A percentile compares a stretch with the other conserved stretches of the same genome.
Evolutionary conservation across 2,113 vertebrate genomes (phyloP).

Genomic region (Oncorhynchus nerka): DNA sequence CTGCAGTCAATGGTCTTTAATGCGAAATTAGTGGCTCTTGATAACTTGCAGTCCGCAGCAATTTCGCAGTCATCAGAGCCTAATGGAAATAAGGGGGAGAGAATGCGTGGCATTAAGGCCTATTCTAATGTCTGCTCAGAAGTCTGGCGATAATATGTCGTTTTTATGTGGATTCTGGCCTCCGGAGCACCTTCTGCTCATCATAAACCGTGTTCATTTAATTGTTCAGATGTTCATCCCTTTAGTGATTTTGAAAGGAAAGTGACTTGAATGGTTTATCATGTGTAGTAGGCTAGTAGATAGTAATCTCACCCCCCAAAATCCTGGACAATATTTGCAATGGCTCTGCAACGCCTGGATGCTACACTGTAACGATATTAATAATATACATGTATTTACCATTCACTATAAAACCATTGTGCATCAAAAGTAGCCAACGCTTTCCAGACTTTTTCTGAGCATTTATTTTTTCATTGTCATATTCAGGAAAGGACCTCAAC

Average conservation of each 20-base stretch:
- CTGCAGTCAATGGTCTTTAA: slow-evolving; percentile 99
- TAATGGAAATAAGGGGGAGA: slow-evolving; percentile 80
- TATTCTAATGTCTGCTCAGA: slow-evolving; percentile 65
- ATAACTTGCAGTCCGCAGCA: slow-evolving; percentile 98
- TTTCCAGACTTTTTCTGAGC: too few relatives aligned
- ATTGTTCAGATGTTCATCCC: slow-evolving; percentile 70
- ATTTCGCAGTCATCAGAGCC: slow-evolving; percentile 95
- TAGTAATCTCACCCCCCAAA: background rate
- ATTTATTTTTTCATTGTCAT: too few relatives aligned
- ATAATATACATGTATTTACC: slow-evolving; percentile 24
- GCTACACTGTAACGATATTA: background rate
- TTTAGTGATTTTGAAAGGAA: slow-evolving; percentile 33
- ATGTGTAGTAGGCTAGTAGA: background rate
- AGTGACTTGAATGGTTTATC: background rate
- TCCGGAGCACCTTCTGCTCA: slow-evolving; percentile 55
- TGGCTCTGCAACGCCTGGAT: too few relatives aligned
- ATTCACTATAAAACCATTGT: background rate
- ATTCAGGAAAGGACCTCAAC: too few relatives aligned
- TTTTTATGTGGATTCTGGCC: slow-evolving; percentile 60
- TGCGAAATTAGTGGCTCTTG: slow-evolving; percentile 99
- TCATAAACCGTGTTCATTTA: slow-evolving; percentile 66
- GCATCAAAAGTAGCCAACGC: background rate
- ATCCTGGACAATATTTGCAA: too few relatives aligned
- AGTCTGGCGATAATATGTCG: slow-evolving; percentile 54
- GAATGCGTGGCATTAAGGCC: slow-evolving; percentile 66